Conservation (phyloP, 2,113 vertebrate species). For the Cryptotis parvus region DNA sequence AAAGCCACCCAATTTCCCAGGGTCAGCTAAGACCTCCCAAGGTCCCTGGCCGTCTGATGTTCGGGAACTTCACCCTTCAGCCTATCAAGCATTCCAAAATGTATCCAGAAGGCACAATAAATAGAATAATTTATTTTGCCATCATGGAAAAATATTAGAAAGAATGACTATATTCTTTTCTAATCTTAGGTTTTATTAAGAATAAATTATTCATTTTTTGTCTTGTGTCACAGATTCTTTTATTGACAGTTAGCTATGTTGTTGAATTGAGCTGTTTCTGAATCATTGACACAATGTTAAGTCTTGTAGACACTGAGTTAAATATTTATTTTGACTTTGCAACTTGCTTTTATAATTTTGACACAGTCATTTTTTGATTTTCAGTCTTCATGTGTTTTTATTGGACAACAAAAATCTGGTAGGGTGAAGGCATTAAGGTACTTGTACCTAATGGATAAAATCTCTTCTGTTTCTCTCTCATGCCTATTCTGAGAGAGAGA, state of each 20-base stretch:
- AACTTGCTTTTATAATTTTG: slow-evolving; percentile 36
- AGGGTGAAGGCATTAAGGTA: not conserved
- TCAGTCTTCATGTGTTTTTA: slow-evolving; percentile 21
- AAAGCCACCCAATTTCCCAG: not conserved
- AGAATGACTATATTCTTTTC: slow-evolving; percentile 13
- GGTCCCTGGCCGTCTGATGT: not conserved
- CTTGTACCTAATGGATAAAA: not conserved
- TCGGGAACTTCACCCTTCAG: not conserved
- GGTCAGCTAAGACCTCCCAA: not conserved
- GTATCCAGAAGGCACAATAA: not conserved
- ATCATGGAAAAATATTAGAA: not conserved
- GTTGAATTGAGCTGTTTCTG: not conserved
- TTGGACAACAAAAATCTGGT: not conserved
- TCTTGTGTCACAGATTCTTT: not conserved
- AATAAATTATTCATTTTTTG: slow-evolving; percentile 59
- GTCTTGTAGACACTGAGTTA: slow-evolving; percentile 40
- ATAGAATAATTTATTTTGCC: slow-evolving; percentile 38
- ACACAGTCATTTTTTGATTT: slow-evolving; percentile 13
- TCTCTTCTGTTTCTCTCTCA: not conserved
- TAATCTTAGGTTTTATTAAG: slow-evolving; percentile 60
- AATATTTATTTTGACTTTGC: slow-evolving; percentile 64
- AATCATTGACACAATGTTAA: slow-evolving; percentile 2
- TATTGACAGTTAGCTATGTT: not conserved
- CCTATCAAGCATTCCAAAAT: not conserved
- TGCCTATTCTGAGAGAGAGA: not conserved